These are phyloP conservation scores for Pseudochirops corinnae DNA, from an alignment of 2,797 vertebrate genomes.

Conservation along the genomic window DNA sequence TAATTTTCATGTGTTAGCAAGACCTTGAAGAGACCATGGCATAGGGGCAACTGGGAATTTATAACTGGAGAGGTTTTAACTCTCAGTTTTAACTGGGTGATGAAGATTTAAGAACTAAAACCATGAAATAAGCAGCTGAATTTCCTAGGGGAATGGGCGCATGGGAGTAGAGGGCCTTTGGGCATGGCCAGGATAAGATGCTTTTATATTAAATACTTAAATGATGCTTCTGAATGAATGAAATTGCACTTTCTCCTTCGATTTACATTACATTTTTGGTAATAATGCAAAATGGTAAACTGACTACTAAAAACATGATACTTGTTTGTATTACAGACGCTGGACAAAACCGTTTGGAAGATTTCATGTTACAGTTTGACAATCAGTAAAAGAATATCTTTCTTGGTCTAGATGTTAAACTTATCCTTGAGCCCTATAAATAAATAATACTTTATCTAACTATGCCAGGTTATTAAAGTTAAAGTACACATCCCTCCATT, in stretches of 20 bases:
- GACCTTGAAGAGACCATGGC: neutral
- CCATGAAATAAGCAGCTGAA: neutral
- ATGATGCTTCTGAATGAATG: neutral
- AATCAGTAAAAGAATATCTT: neutral
- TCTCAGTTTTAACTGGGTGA: neutral
- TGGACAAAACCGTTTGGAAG: neutral
- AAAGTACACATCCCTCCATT: neutral
- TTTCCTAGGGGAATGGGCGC: neutral
- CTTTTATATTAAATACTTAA: neutral
- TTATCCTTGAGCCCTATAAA: neutral
- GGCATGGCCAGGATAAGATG: neutral
- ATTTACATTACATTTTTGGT: neutral
- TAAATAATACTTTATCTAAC: neutral
- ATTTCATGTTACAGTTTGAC: neutral
- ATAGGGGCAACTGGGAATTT: neutral
- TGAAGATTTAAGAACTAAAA: neutral
- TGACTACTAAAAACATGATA: neutral
- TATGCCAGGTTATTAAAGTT: neutral
- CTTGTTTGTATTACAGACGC: neutral
- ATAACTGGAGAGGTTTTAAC: neutral
- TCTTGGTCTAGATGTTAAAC: neutral
- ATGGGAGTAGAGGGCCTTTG: neutral
- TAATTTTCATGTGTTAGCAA: neutral
- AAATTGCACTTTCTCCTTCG: neutral
- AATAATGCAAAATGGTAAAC: neutral